Conservation (phyloP, 1,140 invertebrate genomes). For the Metaphire vulgaris region DNA sequence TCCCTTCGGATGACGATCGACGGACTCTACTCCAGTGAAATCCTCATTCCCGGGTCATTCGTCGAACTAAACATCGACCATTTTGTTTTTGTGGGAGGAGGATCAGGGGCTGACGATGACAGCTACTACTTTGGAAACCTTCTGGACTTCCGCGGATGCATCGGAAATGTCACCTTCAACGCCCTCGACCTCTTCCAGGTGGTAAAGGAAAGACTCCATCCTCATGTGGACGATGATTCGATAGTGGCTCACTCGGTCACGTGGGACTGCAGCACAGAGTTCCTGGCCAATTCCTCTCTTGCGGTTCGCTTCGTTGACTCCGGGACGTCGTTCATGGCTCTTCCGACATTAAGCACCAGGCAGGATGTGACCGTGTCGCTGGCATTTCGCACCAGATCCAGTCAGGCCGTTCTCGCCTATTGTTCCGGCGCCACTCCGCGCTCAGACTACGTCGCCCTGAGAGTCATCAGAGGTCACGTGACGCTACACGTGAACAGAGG, state of each 20-base stretch:
- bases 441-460: conserved; percentile 74
- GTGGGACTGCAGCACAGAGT: conserved; percentile 80
- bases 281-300: conserved; percentile 68
- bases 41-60: conserved; percentile 70
- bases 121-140: conserved; percentile 81
- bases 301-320: conserved; percentile 72
- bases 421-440: conserved; percentile 39
- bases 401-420: conserved; percentile 75
- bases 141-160: conserved; percentile 81
- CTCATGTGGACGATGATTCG: conserved; percentile 33
- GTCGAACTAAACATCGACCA: conserved; percentile 81
- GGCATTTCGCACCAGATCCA: conserved; percentile 71
- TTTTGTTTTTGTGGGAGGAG: conserved; percentile 74
- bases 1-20: conserved; percentile 75
- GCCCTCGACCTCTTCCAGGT: conserved; percentile 59
- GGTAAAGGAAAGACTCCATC: neutral
- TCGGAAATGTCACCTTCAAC: conserved; percentile 82
- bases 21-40: conserved; percentile 60
- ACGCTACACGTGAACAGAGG: conserved; percentile 60
- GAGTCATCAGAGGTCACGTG: conserved; percentile 60
- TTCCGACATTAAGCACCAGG: conserved; percentile 44
- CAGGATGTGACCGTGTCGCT: conserved; percentile 56
- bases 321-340: conserved; percentile 51
- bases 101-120: conserved; percentile 73
- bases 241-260: conserved; percentile 60